Conservation (phyloP, 2,888 invertebrate genomes). For the Nephrotoma appendiculata region DNA sequence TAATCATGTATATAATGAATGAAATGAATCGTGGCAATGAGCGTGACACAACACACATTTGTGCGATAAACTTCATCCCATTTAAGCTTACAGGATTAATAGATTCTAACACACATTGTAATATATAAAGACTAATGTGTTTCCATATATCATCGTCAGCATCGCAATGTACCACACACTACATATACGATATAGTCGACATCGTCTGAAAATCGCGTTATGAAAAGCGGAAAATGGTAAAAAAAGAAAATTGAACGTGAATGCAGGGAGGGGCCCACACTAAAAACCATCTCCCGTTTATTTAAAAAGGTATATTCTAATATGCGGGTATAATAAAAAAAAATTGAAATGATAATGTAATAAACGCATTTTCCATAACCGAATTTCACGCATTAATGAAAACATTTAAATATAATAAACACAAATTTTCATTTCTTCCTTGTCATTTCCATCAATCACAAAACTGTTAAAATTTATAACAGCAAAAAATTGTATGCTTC, state of each 20-base stretch:
- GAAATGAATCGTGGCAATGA: not conserved
- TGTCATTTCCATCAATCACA: not conserved
- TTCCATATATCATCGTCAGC: not conserved
- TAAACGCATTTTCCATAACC: not conserved
- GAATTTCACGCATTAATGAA: not conserved
- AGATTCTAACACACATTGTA: not conserved
- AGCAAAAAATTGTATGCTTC: not conserved
- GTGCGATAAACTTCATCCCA: not conserved
- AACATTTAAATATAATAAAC: not conserved
- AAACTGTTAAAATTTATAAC: not conserved
- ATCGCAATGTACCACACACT: not conserved
- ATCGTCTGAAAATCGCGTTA: not conserved
- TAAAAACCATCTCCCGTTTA: not conserved
- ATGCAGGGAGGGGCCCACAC: not conserved
- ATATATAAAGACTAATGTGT: not conserved
- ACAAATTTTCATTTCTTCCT: not conserved
- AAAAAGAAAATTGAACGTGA: not conserved
- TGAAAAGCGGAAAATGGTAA: not conserved
- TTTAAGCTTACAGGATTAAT: not conserved
- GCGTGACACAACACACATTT: not conserved
- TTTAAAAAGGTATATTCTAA: not conserved
- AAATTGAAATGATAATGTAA: not conserved
- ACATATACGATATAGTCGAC: not conserved
- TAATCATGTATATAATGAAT: not conserved
- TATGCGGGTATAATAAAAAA: not conserved